Evolutionary conservation across 2,797 vertebrate species (phyloP), one percentile per base, ranked within the genome.

Genomic region (Glossophaga mutica): DNA sequence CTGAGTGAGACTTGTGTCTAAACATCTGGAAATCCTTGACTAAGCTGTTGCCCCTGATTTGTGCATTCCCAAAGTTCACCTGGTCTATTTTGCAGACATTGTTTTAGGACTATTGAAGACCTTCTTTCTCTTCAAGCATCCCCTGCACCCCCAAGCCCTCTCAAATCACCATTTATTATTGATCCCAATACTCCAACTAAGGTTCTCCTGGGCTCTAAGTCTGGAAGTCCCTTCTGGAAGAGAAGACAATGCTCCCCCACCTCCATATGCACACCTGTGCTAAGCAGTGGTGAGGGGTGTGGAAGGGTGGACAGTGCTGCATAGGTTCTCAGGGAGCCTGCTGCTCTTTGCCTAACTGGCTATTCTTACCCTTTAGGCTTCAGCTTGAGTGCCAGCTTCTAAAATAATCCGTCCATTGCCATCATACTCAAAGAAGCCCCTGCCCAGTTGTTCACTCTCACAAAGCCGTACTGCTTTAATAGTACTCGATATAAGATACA

Each of bases 311-410:
- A 9, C 11, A 32, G 3, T 29, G 55, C 19, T 15, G 6, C 71
- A 15, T 9, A 1, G 2, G 24, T 8, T 46, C 14, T 29, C 11
- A 0, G 4, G 0, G 8, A 8, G 14, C 21, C 37, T 24, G 18
- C 44, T 59, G 14, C 52, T 76, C 21, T 76, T 34, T 57, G 32
- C 15, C 57, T 24, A 50, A 5, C 24, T 44, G 62, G 34, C 21
- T 34, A 6, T 48, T 82, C n/a, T 78, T 34, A 52, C 2, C 6
- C 44, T 4, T 5, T 71, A 42, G 37, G 1, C 46, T 91, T 91
- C 19, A 21, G 21, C 42, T 29, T 84, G 42, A 79, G 50, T 19
- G 22, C 7, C 59, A 85, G 22, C 34, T 90, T 87, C 59, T 8
- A 9, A 34, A 39, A 21, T 21, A 59, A 82, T 9, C 6, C 9